A percentile compares a stretch with the other conserved stretches of the same genome.
Evolutionary conservation across 1,140 invertebrate genomes (phyloP).

Genomic region (Drosophila repletoides): DNA sequence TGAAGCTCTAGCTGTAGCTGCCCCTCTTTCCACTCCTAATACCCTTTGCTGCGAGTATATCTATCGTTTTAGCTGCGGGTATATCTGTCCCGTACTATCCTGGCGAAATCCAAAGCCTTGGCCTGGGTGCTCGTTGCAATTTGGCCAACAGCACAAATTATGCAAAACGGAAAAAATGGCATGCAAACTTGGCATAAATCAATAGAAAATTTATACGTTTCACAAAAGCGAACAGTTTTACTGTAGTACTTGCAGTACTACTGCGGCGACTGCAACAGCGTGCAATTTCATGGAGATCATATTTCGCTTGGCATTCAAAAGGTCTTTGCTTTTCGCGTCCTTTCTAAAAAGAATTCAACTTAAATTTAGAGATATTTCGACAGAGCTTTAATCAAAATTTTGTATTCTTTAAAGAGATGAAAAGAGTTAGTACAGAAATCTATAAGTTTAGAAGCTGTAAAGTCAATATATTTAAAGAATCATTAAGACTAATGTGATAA

Average conservation of each 20-base stretch:
- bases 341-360: too few relatives aligned
- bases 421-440: too few relatives aligned
- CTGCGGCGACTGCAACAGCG: conserved; percentile 32
- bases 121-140: conserved; percentile 49
- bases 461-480: too few relatives aligned
- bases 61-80: background rate
- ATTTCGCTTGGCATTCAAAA: conserved; percentile 58
- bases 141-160: conserved; percentile 76
- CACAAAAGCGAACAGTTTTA: conserved; percentile 71
- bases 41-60: background rate
- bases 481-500: too few relatives aligned
- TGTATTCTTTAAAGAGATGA: too few relatives aligned
- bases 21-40: conserved; percentile 3
- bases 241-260: conserved; percentile 39
- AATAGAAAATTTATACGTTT: conserved; percentile 81
- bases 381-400: too few relatives aligned
- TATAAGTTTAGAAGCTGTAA: too few relatives aligned
- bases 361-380: too few relatives aligned
- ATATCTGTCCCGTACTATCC: conserved; percentile 27
- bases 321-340: too few relatives aligned
- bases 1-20: conserved; percentile 16
- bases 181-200: conserved; percentile 81
- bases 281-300: conserved; percentile 31
- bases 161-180: conserved; percentile 79
- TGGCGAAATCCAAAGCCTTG: conserved; percentile 5